Conservation (phyloP, 2,113 vertebrate genomes). For the Aptenodytes patagonicus region DNA sequence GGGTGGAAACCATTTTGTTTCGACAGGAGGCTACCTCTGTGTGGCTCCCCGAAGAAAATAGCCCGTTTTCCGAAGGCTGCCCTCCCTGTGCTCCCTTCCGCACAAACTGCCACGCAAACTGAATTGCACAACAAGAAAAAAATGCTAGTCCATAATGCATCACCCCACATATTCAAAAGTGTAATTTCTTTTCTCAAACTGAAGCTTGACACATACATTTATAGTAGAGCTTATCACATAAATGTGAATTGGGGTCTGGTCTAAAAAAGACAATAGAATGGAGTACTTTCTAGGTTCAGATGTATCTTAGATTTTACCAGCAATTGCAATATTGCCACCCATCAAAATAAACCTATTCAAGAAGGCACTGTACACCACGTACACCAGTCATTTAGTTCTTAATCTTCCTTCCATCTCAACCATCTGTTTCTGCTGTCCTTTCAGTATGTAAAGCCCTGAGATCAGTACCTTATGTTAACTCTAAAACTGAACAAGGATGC, state of each 20-base stretch:
- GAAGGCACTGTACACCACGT: background rate
- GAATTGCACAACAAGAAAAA: background rate
- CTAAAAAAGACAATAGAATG: background rate
- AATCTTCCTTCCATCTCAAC: background rate
- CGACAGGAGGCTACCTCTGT: background rate
- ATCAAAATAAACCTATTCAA: background rate
- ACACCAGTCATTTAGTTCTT: background rate
- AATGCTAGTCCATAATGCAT: background rate
- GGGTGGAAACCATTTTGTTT: background rate
- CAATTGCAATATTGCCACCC: background rate
- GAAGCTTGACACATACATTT: background rate
- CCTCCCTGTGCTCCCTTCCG: background rate
- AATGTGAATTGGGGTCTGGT: background rate
- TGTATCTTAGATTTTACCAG: background rate
- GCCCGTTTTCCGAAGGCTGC: background rate
- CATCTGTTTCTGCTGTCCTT: background rate
- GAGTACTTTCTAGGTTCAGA: background rate
- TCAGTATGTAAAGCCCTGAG: background rate
- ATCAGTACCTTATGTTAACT: background rate
- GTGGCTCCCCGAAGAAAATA: background rate
- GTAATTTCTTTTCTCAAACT: background rate
- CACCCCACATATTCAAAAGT: background rate
- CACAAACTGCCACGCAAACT: background rate
- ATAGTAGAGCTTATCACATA: background rate
- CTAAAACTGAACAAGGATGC: background rate